phyloP scores from a whole-genome alignment of 2,888 invertebrate genomes.

The Podotricha telesiphe region DNA sequence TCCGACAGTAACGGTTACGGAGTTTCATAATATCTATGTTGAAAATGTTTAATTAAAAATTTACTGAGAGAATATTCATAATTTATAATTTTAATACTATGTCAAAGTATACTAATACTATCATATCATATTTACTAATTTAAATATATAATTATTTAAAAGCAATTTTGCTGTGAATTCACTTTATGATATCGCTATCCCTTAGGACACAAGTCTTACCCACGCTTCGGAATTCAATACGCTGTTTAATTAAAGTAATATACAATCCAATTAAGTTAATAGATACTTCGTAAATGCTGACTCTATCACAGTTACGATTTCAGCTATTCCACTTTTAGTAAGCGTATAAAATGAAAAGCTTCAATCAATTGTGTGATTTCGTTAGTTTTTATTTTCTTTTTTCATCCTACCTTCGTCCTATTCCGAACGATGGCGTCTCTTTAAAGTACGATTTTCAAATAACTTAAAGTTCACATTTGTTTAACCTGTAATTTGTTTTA shows the following conservation, averaged over 20 bases:
- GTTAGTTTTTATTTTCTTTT: background rate
- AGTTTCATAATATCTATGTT: too few relatives aligned
- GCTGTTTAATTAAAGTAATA: background rate
- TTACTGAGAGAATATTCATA: too few relatives aligned
- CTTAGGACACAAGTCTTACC: conserved; percentile 2
- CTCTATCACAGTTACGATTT: too few relatives aligned
- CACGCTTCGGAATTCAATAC: background rate
- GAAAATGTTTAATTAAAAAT: too few relatives aligned
- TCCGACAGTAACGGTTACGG: too few relatives aligned
- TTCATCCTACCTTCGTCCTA: background rate
- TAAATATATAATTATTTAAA: background rate
- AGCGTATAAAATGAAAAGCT: background rate
- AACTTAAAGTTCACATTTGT: too few relatives aligned
- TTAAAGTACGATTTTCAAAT: background rate
- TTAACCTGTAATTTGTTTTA: too few relatives aligned
- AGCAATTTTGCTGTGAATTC: background rate
- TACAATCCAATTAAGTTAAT: background rate
- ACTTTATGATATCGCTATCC: background rate
- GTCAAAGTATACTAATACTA: too few relatives aligned
- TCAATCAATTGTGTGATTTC: background rate
- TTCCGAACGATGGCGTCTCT: background rate
- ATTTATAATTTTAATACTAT: too few relatives aligned
- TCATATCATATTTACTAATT: background rate
- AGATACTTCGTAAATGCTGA: background rate
- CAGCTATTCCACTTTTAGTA: background rate